Base-by-base conservation (phyloP, 1,140 invertebrate species). In the Arctopsyche grandis region DNA sequence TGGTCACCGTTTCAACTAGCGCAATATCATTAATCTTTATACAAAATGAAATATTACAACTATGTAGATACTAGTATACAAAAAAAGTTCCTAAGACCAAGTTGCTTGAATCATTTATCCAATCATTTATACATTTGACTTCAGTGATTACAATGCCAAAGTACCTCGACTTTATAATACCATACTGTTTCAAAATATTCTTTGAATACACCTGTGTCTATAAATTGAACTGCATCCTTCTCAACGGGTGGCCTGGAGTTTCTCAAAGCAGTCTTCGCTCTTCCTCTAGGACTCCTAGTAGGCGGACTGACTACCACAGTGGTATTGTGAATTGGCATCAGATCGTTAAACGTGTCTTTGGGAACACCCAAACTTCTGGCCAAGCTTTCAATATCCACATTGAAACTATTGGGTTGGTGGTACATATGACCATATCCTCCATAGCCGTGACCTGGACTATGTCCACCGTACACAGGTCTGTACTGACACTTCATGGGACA, bases 351-450 rank as follows among this genome's bases (percentile, higher is more conserved):
- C 3, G 79, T 80, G 46, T 74, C 58, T 10, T 63, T 77, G 5
- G 81, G 77, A 16, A 82, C 71, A 0, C 81, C 81, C 73, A 82
- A 79, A 66, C 77, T 75, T 56, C 81, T 56, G 16, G 81, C 79
- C 38, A 82, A 66, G 60, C 58, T 80, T 60, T 82, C 81, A 9
- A 82, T 76, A 46, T 82, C 79, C 19, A 80, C 75, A 60, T 58
- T 74, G 63, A 74, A 56, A 5, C 24, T 75, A 24, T 71, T 56
- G 9, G 26, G 44, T 21, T 78, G 76, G 5, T 69, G 7, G 0
- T 76, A 52, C 4, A 44, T 43, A 14, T 78, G 63, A 19, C 58
- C 75, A 26, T 73, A 56, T 19, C 73, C 74, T 19, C 73, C 74
- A 43, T 76, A 63, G 0, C 60, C 16, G 26, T 44, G 77, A 12